phyloP scores from a whole-genome alignment of 1,140 invertebrate genomes.

The Pinna nobilis region DNA sequence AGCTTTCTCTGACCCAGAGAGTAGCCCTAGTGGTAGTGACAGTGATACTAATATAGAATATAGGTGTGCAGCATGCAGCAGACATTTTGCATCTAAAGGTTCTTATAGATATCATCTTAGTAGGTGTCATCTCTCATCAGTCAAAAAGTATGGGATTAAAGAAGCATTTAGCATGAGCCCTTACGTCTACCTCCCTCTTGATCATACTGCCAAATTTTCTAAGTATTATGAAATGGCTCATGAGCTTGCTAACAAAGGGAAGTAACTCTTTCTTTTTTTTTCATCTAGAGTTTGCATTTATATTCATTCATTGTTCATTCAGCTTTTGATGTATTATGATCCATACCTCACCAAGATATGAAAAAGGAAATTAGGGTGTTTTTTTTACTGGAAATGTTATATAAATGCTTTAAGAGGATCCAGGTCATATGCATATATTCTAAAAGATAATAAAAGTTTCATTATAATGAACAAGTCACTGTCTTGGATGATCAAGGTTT shows the following conservation, averaged over 20 bases:
- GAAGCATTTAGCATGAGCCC: slow-evolving; percentile 83
- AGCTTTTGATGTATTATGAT: too few species aligned
- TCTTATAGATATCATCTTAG: slow-evolving; percentile 97
- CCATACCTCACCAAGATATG: too few species aligned
- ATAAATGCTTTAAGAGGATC: too few species aligned
- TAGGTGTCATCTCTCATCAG: slow-evolving; percentile 90
- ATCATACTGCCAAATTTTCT: slow-evolving; percentile 70
- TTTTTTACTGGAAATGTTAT: too few species aligned
- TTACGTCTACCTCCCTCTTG: slow-evolving; percentile 69
- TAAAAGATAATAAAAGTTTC: too few species aligned
- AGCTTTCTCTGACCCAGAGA: slow-evolving; percentile 54
- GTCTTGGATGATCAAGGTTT: too few species aligned
- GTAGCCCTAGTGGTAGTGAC: slow-evolving; percentile 51
- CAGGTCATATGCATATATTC: too few species aligned
- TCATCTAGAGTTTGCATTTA: too few species aligned
- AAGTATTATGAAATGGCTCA: slow-evolving; percentile 72
- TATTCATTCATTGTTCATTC: too few species aligned
- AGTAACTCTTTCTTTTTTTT: slow-evolving; percentile 39
- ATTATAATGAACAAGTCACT: too few species aligned
- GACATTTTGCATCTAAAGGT: slow-evolving; percentile 96
- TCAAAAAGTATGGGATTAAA: slow-evolving; percentile 81
- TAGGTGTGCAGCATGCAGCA: slow-evolving; percentile 97
- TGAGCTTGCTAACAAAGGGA: slow-evolving; percentile 67
- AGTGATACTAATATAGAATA: slow-evolving; percentile 58
- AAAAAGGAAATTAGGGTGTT: too few species aligned